Percentiles rank a stretch among this genome's conserved stretches.
These are phyloP conservation scores for Diarsia dahlii DNA, from an alignment of 2,888 invertebrate genomes.

Conservation along the genomic window DNA sequence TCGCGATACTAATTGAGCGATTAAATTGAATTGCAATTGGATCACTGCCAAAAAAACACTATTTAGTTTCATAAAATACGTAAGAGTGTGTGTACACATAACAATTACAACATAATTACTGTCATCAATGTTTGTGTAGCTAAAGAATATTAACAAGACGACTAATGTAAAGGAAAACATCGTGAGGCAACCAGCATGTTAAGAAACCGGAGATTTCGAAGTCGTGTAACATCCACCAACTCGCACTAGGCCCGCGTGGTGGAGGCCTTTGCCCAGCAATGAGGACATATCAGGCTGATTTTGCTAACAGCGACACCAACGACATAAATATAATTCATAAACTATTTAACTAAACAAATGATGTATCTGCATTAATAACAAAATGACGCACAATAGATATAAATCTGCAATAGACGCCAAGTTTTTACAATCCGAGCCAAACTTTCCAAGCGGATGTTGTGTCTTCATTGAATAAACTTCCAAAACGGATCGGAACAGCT, in stretches of 20 bases:
- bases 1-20: conserved; percentile 29
- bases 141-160: background rate
- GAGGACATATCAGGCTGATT: background rate
- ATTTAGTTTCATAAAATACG: conserved; percentile 15
- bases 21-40: conserved; percentile 28
- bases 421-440: conserved; percentile 35
- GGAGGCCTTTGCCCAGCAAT: background rate
- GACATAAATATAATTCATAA: background rate
- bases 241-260: background rate
- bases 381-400: conserved; percentile 40
- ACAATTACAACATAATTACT: conserved; percentile 2
- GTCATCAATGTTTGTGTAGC: background rate
- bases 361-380: conserved; percentile 11
- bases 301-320: background rate
- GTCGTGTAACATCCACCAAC: background rate
- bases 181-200: background rate
- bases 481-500: conserved; percentile 55
- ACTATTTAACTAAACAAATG: background rate
- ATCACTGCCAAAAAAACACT: conserved; percentile 24
- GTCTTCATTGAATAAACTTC: conserved; percentile 48
- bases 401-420: conserved; percentile 30
- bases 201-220: background rate
- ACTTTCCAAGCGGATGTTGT: conserved; percentile 57
- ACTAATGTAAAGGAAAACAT: background rate
- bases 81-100: conserved; percentile 5